phyloP scores from a whole-genome alignment of 1,140 invertebrate genomes.

The Rhopalosiphum maidis region DNA sequence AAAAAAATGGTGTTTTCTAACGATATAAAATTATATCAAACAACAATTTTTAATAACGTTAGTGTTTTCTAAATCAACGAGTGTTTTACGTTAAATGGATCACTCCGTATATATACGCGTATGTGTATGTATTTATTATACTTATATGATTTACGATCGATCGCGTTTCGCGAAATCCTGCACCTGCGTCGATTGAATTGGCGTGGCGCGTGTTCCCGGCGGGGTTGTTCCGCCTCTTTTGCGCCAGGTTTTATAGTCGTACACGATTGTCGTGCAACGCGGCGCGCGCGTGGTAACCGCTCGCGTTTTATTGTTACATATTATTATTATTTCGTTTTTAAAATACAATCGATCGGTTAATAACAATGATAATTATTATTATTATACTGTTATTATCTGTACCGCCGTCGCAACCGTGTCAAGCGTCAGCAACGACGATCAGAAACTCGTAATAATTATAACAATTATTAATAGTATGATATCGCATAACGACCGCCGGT shows the following conservation, averaged over 20 bases:
- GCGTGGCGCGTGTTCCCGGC: slow-evolving; percentile 10
- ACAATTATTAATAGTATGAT: background rate
- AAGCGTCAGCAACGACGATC: background rate
- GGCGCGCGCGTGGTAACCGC: background rate
- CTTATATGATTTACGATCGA: background rate
- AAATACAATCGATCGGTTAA: background rate
- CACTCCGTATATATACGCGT: background rate
- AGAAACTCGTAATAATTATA: background rate
- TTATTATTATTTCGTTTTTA: background rate
- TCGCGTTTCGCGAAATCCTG: slow-evolving; percentile 9
- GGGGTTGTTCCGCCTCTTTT: slow-evolving; percentile 26
- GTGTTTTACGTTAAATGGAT: no score
- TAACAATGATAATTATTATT: slow-evolving; percentile 15
- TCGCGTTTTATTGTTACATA: background rate
- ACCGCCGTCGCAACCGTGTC: background rate
- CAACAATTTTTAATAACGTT: no score
- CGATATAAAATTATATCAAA: no score
- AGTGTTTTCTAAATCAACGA: no score
- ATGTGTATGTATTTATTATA: background rate
- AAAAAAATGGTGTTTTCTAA: no score
- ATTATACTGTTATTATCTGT: background rate
- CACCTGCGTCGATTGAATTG: background rate
- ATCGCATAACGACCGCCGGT: background rate
- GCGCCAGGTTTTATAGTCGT: background rate
- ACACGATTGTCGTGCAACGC: slow-evolving; percentile 22